Conservation (phyloP, 1,140 invertebrate genomes). For the Drosophila saltans region DNA sequence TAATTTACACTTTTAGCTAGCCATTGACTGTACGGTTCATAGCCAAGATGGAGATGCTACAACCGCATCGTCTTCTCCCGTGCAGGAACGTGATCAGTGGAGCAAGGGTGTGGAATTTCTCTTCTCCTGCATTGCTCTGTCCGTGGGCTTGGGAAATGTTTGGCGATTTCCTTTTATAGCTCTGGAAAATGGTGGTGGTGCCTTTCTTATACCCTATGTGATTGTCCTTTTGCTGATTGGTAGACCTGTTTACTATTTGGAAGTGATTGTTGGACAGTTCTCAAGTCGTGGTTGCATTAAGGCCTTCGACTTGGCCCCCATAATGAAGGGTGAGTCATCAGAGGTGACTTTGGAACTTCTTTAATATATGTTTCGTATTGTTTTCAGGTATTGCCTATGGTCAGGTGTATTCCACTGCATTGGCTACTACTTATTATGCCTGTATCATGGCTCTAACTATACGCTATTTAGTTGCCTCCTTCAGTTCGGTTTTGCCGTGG, state of each 20-base stretch:
- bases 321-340: constrained; percentile 84
- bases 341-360: not conserved
- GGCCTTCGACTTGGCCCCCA: constrained; percentile 84
- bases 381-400: constrained; percentile 87
- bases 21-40: constrained; percentile 6
- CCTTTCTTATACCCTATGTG: constrained; percentile 91
- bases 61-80: not conserved
- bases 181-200: constrained; percentile 90
- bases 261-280: constrained; percentile 90
- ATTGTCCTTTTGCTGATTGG: constrained; percentile 91
- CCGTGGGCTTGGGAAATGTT: constrained; percentile 93
- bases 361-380: not conserved
- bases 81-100: constrained; percentile 84
- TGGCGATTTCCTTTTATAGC: constrained; percentile 92
- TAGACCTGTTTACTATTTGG: constrained; percentile 93
- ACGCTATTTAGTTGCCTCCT: constrained; percentile 88
- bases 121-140: constrained; percentile 92
- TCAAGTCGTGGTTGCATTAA: constrained; percentile 87
- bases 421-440: constrained; percentile 90
- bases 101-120: constrained; percentile 91
- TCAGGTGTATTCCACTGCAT: constrained; percentile 88
- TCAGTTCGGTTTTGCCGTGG: constrained; percentile 87
- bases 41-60: constrained; percentile 1
- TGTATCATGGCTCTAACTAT: constrained; percentile 89
- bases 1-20: constrained; percentile 12